These are phyloP conservation scores for Taenioides sp. DNA, from an alignment of 2,797 vertebrate genomes.

Conservation along the genomic window DNA sequence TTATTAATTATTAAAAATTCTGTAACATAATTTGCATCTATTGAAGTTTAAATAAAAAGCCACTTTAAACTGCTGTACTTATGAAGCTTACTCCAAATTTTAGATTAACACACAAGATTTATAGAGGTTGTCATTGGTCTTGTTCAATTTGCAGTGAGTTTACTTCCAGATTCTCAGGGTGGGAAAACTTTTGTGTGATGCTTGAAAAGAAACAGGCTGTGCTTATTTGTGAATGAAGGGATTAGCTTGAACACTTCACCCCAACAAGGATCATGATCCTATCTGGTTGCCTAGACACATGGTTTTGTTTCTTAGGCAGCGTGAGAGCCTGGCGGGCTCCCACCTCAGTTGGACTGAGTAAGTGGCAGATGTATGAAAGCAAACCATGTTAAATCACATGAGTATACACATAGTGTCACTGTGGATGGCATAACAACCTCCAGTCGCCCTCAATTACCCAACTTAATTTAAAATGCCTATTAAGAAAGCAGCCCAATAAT, in stretches of 20 bases:
- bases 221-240: conserved; percentile 89
- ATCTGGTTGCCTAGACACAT: conserved; percentile 86
- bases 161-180: conserved; percentile 76
- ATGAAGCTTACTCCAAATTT: conserved; percentile 16
- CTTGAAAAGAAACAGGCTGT: conserved; percentile 82
- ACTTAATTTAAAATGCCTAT: conserved; percentile 32
- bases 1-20: too few species aligned
- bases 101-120: conserved; percentile 54
- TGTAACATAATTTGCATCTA: not conserved
- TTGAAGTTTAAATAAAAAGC: not conserved
- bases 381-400: conserved; percentile 63
- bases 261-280: conserved; percentile 86
- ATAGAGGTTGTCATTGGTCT: conserved; percentile 60
- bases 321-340: conserved; percentile 68
- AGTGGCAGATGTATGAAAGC: conserved; percentile 64
- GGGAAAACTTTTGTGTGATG: conserved; percentile 82
- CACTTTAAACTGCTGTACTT: not conserved
- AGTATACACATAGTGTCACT: conserved; percentile 29
- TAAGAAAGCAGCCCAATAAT: conserved; percentile 26
- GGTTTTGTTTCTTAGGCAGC: conserved; percentile 73
- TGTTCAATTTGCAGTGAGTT: conserved; percentile 79
- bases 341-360: conserved; percentile 61
- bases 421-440: conserved; percentile 31
- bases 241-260: conserved; percentile 92
- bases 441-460: conserved; percentile 25